phyloP scores from a whole-genome alignment of 1,140 invertebrate species.

The Drosophila insularis region DNA sequence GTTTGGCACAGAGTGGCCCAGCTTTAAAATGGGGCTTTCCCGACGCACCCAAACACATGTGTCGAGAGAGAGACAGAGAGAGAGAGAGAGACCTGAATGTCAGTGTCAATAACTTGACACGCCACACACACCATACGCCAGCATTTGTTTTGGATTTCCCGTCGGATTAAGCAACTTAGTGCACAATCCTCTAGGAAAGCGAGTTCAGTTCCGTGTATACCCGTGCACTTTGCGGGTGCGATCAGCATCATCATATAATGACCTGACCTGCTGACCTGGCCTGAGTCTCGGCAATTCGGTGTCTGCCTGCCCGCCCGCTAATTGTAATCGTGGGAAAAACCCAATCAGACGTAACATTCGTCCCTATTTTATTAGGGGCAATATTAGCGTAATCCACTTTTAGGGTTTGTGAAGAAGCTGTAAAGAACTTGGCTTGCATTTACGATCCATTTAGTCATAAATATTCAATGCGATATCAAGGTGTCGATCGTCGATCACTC shows the following conservation, averaged over 20 bases:
- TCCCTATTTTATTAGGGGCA: slow-evolving; percentile 56
- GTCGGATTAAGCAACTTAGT: slow-evolving; percentile 78
- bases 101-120: slow-evolving; percentile 49
- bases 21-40: slow-evolving; percentile 68
- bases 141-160: slow-evolving; percentile 78
- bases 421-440: slow-evolving; percentile 73
- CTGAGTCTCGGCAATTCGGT: background rate
- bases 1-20: slow-evolving; percentile 30
- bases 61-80: background rate
- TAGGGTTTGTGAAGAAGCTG: slow-evolving; percentile 45
- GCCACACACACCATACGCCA: slow-evolving; percentile 21
- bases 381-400: slow-evolving; percentile 76
- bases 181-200: slow-evolving; percentile 49
- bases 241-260: slow-evolving; percentile 1
- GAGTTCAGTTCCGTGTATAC: slow-evolving; percentile 31
- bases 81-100: slow-evolving; percentile 3
- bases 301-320: slow-evolving; percentile 42
- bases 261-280: background rate
- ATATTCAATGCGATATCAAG: background rate
- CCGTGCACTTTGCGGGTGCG: slow-evolving; percentile 29
- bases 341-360: slow-evolving; percentile 74
- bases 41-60: slow-evolving; percentile 51
- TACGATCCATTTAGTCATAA: slow-evolving; percentile 34
- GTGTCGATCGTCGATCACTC: background rate
- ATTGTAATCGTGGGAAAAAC: slow-evolving; percentile 78